Base-by-base conservation (phyloP, 2,888 invertebrate species). In the Drosophila nr. fundita region DNA sequence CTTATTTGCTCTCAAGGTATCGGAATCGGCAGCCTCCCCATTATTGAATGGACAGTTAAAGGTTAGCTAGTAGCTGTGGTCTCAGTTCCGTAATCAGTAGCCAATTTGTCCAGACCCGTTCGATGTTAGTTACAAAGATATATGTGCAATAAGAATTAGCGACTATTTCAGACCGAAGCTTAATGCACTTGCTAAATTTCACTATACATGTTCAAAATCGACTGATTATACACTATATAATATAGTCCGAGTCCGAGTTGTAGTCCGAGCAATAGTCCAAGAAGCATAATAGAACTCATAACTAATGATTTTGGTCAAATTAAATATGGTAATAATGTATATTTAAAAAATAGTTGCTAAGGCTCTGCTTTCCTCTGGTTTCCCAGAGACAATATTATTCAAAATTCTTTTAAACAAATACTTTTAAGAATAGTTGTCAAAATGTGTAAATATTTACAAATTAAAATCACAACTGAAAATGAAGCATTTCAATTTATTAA, bases 91-190 rank as follows among this genome's bases (percentile, higher is more conserved):
- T 59, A 78, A 78, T 78, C 75, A 34, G 30, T 57, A 29, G 49
- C 52, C 63, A 75, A 63, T 76, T 76, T 72, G 67, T 24, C 34
- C 61, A 65, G 49, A 11, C 24, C 50, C 64, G 59, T 71, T 59
- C 36, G 32, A 32, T 59, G 77, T 77, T 74, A 74, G 64, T 61
- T 55, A 62, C 15, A 38, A 21, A 38, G 13, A 24, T 38, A 15
- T 30, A 10, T 53, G 4, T 1, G 1, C 15, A 54, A 18, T 27
- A 27, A 38, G 7, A 42, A 45, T 15, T 2, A 24, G 7, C 45
- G 1, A 24, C 4, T 15, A 15, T 4, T 4, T 1, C 15, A 7
- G 2, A 2, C 15, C 21, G 4, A 45, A 45, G 21, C 13, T 21
- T 2, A 2, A n/a, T 40, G 13, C 21, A 42, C 13, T 45, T 45